Percentiles rank a stretch among this genome's conserved stretches.
These are phyloP conservation scores for Coregonus ussuriensis DNA, from an alignment of 2,797 vertebrate species.

Conservation along the genomic window DNA sequence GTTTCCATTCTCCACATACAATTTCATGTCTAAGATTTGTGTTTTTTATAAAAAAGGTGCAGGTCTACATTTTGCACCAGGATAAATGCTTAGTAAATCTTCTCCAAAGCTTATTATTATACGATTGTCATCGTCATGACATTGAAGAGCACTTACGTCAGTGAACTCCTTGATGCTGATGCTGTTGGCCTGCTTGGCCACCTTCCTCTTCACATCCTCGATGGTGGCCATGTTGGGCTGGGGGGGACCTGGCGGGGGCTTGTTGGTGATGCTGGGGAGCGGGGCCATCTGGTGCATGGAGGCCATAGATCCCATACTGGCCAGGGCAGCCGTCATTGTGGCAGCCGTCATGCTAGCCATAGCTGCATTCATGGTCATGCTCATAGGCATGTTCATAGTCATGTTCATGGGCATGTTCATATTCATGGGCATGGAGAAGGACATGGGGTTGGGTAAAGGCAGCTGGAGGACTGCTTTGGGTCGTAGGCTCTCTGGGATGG, in stretches of 20 bases:
- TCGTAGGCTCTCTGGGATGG: no score
- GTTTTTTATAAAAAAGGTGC: constrained; percentile 5
- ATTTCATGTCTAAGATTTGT: background rate
- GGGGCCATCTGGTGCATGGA: constrained; percentile 61
- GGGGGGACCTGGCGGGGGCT: constrained; percentile 47
- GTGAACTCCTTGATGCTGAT: constrained; percentile 97
- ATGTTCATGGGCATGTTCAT: constrained; percentile 60
- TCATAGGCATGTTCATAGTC: constrained; percentile 65
- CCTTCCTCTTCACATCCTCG: constrained; percentile 90
- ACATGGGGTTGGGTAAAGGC: no score
- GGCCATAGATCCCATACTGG: constrained; percentile 71
- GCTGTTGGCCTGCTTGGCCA: constrained; percentile 89
- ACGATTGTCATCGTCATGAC: background rate
- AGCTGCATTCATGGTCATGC: constrained; percentile 57
- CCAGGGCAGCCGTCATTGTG: constrained; percentile 78
- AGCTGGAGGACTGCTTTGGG: no score
- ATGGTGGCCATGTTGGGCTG: constrained; percentile 59
- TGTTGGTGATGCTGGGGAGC: constrained; percentile 71
- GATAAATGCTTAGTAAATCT: no score
- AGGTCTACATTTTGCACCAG: no score
- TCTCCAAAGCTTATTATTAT: no score
- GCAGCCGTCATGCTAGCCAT: constrained; percentile 81
- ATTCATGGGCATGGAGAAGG: no score
- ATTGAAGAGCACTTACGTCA: constrained; percentile 78
- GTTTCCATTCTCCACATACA: no score